phyloP scores from a whole-genome alignment of 2,797 vertebrate genomes.

The Tiaroga cobitis region DNA sequence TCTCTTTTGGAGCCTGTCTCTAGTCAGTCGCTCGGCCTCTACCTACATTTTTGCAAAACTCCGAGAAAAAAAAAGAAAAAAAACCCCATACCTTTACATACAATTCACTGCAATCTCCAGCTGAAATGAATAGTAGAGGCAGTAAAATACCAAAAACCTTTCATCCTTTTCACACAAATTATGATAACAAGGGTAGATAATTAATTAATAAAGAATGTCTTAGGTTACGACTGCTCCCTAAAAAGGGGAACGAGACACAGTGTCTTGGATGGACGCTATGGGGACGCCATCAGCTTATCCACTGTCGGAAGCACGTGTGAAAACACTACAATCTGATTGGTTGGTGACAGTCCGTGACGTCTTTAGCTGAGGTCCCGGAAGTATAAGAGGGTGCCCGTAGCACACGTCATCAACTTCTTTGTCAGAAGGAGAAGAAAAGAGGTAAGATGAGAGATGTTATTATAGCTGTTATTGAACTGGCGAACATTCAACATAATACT shows the following conservation, averaged over 20 bases:
- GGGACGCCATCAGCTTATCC: too few species aligned
- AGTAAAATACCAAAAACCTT: not conserved
- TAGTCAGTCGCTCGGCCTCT: not conserved
- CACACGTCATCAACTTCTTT: not conserved
- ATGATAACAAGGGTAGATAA: not conserved
- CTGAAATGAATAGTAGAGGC: not conserved
- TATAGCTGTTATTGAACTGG: too few species aligned
- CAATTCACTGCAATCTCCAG: not conserved
- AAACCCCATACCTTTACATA: rapidly evolving
- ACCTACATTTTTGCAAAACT: not conserved
- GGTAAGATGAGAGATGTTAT: too few species aligned
- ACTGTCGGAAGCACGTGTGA: too few species aligned
- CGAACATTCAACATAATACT: too few species aligned
- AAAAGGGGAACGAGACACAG: too few species aligned
- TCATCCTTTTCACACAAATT: not conserved
- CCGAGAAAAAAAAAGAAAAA: not conserved
- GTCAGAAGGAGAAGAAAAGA: not conserved
- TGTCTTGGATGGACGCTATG: too few species aligned
- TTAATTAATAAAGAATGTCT: too few species aligned
- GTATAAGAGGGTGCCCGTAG: not conserved
- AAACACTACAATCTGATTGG: not conserved
- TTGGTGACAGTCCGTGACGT: too few species aligned
- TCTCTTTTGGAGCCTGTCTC: too few species aligned
- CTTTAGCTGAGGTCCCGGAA: too few species aligned
- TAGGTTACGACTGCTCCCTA: too few species aligned